Conservation (phyloP, 2,888 invertebrate species). For the Dioctria rufipes region DNA sequence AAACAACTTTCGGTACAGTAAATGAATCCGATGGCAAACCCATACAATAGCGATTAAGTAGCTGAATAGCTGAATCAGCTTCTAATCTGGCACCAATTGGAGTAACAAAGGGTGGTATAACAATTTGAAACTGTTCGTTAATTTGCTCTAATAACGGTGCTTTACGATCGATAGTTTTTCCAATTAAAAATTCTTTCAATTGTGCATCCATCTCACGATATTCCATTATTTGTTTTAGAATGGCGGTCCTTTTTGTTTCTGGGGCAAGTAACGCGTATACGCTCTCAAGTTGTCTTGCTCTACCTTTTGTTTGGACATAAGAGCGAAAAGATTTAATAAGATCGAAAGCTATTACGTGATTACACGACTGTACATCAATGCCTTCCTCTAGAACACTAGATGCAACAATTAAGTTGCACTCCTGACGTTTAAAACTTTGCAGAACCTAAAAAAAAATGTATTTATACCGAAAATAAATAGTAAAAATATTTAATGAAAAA, state of each 20-base stretch:
- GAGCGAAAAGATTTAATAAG: slow-evolving; percentile 80
- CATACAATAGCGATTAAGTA: slow-evolving; percentile 87
- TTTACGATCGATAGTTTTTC: slow-evolving; percentile 73
- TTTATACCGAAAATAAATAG: background rate
- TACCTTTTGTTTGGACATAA: slow-evolving; percentile 91
- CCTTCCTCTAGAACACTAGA: slow-evolving; percentile 93
- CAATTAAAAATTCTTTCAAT: slow-evolving; percentile 75
- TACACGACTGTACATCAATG: slow-evolving; percentile 87
- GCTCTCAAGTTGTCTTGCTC: slow-evolving; percentile 82
- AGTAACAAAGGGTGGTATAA: slow-evolving; percentile 64
- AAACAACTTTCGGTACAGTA: slow-evolving; percentile 74
- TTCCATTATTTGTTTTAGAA: slow-evolving; percentile 68
- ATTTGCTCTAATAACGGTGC: slow-evolving; percentile 75
- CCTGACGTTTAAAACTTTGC: slow-evolving; percentile 75
- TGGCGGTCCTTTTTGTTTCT: slow-evolving; percentile 63
- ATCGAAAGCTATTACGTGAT: slow-evolving; percentile 84
- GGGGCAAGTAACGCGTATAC: slow-evolving; percentile 75
- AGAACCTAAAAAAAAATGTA: slow-evolving; percentile 66
- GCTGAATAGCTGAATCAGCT: slow-evolving; percentile 62
- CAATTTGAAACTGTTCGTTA: slow-evolving; percentile 73
- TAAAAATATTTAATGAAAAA: too few species aligned
- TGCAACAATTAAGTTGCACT: slow-evolving; percentile 78
- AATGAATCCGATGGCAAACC: slow-evolving; percentile 85
- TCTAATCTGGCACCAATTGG: slow-evolving; percentile 63
- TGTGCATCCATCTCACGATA: slow-evolving; percentile 73